phyloP scores from a whole-genome alignment of 2,888 invertebrate species.

The Clunio marinus region DNA sequence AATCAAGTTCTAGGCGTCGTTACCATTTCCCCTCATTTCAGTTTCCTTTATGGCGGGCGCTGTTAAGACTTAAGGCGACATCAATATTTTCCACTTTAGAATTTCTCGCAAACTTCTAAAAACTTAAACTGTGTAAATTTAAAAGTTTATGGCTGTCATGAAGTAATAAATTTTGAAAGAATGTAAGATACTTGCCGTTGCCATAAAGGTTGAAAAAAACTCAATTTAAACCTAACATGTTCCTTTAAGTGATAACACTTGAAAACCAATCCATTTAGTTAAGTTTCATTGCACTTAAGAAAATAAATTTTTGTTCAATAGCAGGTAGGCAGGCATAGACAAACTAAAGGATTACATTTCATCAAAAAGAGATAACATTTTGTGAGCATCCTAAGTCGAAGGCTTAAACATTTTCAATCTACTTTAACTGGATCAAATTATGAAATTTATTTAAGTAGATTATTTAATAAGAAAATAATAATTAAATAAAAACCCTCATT shows the following conservation, averaged over 20 bases:
- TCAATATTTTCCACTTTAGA: neutral
- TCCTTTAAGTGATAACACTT: conserved; percentile 12
- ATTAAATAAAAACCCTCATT: too few relatives aligned
- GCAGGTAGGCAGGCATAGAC: conserved; percentile 3
- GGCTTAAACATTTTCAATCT: too few relatives aligned
- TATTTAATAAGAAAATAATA: too few relatives aligned
- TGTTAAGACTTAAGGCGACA: neutral
- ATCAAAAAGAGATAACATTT: neutral
- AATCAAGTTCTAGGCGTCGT: conserved; percentile 9
- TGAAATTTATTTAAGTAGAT: too few relatives aligned
- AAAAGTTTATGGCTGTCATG: too few relatives aligned
- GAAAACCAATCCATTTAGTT: neutral
- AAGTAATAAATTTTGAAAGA: too few relatives aligned
- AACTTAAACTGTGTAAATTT: too few relatives aligned
- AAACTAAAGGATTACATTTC: conserved; percentile 5
- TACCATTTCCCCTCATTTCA: conserved; percentile 4
- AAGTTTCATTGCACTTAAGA: neutral
- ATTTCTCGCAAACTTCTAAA: neutral
- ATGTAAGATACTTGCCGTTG: too few relatives aligned
- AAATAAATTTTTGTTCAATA: neutral
- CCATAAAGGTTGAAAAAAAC: neutral
- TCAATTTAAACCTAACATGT: neutral
- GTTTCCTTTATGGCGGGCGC: neutral
- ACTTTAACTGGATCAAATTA: too few relatives aligned
- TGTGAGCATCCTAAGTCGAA: neutral